Base-by-base conservation (phyloP, 2,113 vertebrate genomes). In the Loxodonta africana region DNA sequence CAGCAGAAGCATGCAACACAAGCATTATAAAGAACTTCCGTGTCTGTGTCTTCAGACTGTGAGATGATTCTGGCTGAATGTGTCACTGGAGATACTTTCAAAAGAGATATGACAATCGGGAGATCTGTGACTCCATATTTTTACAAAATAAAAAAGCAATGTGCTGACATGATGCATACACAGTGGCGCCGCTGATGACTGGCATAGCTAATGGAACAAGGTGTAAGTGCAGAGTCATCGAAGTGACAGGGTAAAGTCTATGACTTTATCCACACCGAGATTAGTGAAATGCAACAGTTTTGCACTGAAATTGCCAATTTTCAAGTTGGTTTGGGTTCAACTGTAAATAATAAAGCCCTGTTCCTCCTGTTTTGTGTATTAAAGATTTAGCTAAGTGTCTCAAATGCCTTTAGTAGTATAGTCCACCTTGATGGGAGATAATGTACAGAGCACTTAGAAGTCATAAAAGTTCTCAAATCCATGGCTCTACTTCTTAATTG, bases 111-210 rank as follows among this genome's bases (percentile, higher is more conserved):
- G 23, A 44, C 3, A 18, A 10, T 18, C 8, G 0, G 18, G 48
- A 77, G n/a, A 21, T 8, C 67, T 21, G 11, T 80, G 67, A 77
- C 37, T 67, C 37, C 20, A n/a, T 5, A 18, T 33, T 33, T 71
- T 51, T 41, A 71, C 23, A 12, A 48, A 51, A 41, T 78, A 44
- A 12, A 81, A 73, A 65, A 44, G 26, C 37, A 0, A 8, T 26
- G 14, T 10, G 63, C 8, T 25, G 3, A 0, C 25, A 26, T 53
- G 62, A 20, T 21, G 46, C n/a, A 6, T 12, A 5, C 48, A 25
- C 20, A 57, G 4, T 9, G 41, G 21, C 0, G 3, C 7, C 5
- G 48, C 30, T n/a, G 17, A 12, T 7, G 14, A 37, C 11, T 30
- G 33, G 37, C 51, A 67, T 15, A 18, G 74, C 62, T 46, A 41